These are phyloP conservation scores for Drosophila hawaiiensis DNA, from an alignment of 2,888 invertebrate genomes.

Conservation along the genomic window DNA sequence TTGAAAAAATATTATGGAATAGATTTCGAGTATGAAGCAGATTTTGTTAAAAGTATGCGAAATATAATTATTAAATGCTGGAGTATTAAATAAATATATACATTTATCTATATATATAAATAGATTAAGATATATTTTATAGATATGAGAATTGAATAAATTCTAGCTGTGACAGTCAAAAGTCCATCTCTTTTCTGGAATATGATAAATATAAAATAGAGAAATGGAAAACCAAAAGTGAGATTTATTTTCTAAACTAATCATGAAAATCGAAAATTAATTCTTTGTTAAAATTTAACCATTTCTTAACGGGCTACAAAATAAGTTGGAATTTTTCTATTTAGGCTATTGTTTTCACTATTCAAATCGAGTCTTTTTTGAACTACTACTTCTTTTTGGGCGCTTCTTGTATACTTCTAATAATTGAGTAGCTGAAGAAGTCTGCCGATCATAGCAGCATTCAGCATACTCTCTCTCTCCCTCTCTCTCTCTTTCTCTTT, in stretches of 20 bases:
- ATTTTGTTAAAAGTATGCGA: neutral
- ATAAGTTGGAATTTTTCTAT: neutral
- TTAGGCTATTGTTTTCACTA: neutral
- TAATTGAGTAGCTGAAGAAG: slow-evolving; percentile 24
- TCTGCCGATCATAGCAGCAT: slow-evolving; percentile 61
- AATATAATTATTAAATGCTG: neutral
- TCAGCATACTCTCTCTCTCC: slow-evolving; percentile 9
- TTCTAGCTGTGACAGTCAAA: neutral
- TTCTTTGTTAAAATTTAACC: neutral
- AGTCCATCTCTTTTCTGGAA: no score
- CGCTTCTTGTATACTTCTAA: neutral
- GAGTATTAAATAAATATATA: no score
- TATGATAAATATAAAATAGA: neutral
- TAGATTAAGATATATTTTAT: neutral
- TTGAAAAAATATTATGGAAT: neutral
- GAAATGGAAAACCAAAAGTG: neutral
- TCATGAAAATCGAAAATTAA: neutral
- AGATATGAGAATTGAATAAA: neutral
- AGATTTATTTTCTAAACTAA: neutral
- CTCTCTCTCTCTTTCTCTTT: no score
- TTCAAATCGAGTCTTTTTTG: neutral
- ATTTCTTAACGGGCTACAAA: neutral
- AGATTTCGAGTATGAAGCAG: neutral
- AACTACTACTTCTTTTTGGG: neutral
- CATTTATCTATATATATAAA: neutral